Evolutionary conservation across 2,888 invertebrate species (phyloP).

Genomic region (Biston stratarius): DNA sequence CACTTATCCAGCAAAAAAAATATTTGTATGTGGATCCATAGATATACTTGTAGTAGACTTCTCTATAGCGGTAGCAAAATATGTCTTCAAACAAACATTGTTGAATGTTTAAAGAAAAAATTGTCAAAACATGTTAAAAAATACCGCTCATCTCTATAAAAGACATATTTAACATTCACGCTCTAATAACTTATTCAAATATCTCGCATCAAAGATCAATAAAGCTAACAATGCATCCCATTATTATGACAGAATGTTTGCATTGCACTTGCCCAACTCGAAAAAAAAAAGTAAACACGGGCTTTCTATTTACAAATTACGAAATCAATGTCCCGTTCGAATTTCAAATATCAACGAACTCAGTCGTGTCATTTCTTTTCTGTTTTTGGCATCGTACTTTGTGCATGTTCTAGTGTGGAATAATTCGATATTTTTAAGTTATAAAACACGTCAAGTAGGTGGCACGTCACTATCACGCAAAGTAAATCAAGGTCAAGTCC

Average conservation of each 20-base stretch:
- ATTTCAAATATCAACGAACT: slow-evolving; percentile 46
- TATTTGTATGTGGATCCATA: no score
- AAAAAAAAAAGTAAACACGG: slow-evolving; percentile 41
- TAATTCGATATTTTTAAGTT: no score
- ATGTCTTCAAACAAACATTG: neutral
- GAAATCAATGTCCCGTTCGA: slow-evolving; percentile 45
- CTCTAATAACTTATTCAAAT: slow-evolving; percentile 23
- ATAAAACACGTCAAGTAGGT: no score
- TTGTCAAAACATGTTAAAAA: slow-evolving; percentile 21
- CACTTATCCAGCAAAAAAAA: no score
- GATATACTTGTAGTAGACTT: no score
- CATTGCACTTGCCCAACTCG: slow-evolving; percentile 31
- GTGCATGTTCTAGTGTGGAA: no score
- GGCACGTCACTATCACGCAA: no score
- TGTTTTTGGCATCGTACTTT: no score
- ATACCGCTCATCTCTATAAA: slow-evolving; percentile 41
- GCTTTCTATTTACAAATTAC: slow-evolving; percentile 47
- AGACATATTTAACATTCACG: slow-evolving; percentile 36
- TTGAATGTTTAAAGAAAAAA: neutral
- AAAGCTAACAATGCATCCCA: slow-evolving; percentile 34
- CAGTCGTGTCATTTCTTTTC: no score
- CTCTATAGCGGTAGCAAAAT: neutral
- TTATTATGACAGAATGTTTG: slow-evolving; percentile 11
- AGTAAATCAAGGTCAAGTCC: no score
- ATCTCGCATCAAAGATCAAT: slow-evolving; percentile 14